Percentiles rank a stretch among this genome's conserved stretches.
phyloP scores from a whole-genome alignment of 2,797 vertebrate genomes.

The Leptatherina wallacei region DNA sequence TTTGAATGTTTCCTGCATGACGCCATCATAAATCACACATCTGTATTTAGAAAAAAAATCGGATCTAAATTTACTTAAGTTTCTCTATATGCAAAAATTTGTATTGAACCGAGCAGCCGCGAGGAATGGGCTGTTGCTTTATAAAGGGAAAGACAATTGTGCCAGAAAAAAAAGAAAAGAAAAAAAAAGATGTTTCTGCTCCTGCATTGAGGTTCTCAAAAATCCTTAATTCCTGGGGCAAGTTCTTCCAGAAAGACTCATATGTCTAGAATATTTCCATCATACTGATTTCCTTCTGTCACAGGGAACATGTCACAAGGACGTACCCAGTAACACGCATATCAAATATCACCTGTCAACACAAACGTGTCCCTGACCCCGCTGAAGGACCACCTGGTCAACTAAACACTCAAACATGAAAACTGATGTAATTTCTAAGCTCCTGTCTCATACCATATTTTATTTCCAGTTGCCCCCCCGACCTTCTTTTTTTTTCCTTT shows the following conservation, averaged over 20 bases:
- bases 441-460: background rate
- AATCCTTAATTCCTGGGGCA: background rate
- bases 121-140: background rate
- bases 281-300: background rate
- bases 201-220: background rate
- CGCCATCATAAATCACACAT: background rate
- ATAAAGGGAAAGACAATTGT: background rate
- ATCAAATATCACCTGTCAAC: background rate
- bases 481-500: slow-evolving; percentile 1
- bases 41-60: background rate
- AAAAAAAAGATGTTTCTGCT: background rate
- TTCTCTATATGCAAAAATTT: background rate
- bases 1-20: background rate
- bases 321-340: background rate
- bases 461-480: background rate
- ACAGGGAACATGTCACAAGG: background rate
- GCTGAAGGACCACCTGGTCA: slow-evolving; percentile 23
- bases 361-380: slow-evolving; percentile 23
- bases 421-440: background rate
- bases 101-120: background rate
- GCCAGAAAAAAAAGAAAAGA: background rate
- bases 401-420: slow-evolving; percentile 9
- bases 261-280: background rate
- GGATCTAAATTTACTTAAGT: background rate
- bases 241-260: background rate